Base-by-base conservation (phyloP, 2,888 invertebrate genomes). In the Campoplex capitator region DNA sequence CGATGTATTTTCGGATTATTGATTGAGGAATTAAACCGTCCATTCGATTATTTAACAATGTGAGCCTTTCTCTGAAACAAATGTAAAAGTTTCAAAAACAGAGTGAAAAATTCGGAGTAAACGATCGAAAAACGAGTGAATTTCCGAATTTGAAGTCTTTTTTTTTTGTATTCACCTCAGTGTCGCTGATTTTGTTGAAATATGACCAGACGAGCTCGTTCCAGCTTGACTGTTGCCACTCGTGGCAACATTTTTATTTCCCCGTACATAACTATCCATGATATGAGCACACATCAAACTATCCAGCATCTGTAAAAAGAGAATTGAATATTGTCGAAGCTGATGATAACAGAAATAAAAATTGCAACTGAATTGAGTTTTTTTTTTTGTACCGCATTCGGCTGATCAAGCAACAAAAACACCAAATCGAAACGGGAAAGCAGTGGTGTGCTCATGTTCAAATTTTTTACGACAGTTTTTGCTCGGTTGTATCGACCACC, bases 361-460 rank as follows among this genome's bases (percentile, higher is more conserved):
- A 51, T 51, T 23, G 42, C 1, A 74, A n/a, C n/a, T n/a, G 23
- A 54, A 38, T 51, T 58, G 18, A 75, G 67, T 32, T 51, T 32
- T 18, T 1, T 1, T 11, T 18, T 1, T 0, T 11, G 9, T 23
- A 97, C 97, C 95, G 97, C 97, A 94, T 98, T 96, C 7, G 98
- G 98, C 92, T 97, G 96, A 95, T 99, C 99, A 85, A 98, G 94
- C 42, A 99, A 95, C 88, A 99, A 97, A 93, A 98, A 99, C 71
- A 98, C 97, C 81, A 99, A 95, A 95, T 99, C 99, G 94, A 99
- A 99, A 94, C 99, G 96, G 2, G 98, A 98, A 23, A 99, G 95
- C 80, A 99, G 95, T 0, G 99, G 97, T 18, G 97, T 96, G 89
- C 97, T 97, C 89, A 99, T 96, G 94, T 97, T 97, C 86, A 99